Conservation (phyloP, 2,888 invertebrate genomes). For the Petrophora chlorosata region DNA sequence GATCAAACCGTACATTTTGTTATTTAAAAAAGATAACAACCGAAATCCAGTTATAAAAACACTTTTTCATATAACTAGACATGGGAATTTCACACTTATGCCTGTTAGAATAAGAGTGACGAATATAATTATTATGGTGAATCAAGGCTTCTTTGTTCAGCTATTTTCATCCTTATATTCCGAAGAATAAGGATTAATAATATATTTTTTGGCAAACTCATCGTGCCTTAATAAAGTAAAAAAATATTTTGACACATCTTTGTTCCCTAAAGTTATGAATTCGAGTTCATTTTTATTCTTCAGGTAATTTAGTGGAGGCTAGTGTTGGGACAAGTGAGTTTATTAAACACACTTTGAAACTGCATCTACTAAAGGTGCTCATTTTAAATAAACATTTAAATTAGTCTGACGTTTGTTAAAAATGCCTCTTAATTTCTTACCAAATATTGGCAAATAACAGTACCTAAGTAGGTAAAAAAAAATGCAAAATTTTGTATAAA, state of each 20-base stretch:
- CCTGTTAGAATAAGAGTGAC: too few relatives aligned
- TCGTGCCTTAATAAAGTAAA: constrained; percentile 3
- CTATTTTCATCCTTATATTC: not conserved
- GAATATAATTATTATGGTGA: too few relatives aligned
- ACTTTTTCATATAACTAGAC: not conserved
- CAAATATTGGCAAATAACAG: too few relatives aligned
- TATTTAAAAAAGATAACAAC: constrained; percentile 20
- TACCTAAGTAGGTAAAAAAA: too few relatives aligned
- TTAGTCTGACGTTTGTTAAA: too few relatives aligned
- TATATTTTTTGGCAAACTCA: not conserved
- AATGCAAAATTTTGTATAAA: too few relatives aligned
- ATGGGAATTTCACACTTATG: too few relatives aligned
- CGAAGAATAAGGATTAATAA: not conserved
- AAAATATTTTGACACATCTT: constrained; percentile 14
- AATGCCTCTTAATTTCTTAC: too few relatives aligned
- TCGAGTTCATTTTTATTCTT: not conserved
- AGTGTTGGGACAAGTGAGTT: constrained; percentile 9
- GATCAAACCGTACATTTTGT: constrained; percentile 31
- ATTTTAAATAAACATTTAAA: too few relatives aligned
- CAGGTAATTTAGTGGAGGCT: not conserved
- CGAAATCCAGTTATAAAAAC: not conserved
- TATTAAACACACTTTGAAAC: too few relatives aligned
- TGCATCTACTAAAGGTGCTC: too few relatives aligned
- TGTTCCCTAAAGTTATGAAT: not conserved
- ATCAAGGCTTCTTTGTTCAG: too few relatives aligned